Evolutionary conservation across 2,113 vertebrate species (phyloP), one percentile per base, ranked within the genome.

Genomic region (Falco punctatus): DNA sequence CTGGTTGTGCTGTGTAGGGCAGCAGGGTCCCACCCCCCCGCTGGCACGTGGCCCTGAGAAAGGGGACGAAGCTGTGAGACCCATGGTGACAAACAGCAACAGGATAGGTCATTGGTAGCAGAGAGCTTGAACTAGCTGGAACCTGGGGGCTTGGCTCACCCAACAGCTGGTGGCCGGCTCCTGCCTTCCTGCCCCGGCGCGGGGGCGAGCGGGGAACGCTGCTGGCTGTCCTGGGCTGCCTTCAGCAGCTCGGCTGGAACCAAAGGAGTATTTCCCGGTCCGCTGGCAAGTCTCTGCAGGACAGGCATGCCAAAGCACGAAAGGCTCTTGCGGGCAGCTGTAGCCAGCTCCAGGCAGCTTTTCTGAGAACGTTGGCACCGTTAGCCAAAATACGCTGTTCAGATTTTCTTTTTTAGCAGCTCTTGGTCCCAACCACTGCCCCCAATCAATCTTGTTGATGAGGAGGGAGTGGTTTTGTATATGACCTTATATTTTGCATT

Each of bases 121-220:
- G 35, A 6, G 33, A 5, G 22, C 40, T 27, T 20, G 18, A 42
- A 48, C 0, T 44, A 6, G 28, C 30, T 62, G 40, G 32, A 46
- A 9, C 3, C 0, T 14, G 64, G 38, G 33, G 38, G 35, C 35
- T 80, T 26, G 0, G 0, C 18, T 35, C 28, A 13, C 58, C 4
- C 12, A 9, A 1, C 24, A 38, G 57, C 28, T 65, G 24, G 3
- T 6, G 67, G 30, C 14, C 49, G 15, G 27, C 69, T 71, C 32
- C 57, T 49, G 32, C 6, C 55, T 22, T 61, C 59, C 42, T 26
- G 59, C 28, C 9, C 30, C 4, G 38, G 10, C 12, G 13, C 11
- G 24, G 26, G 26, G 35, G 15, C 2, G 40, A 9, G 15, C 2
- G 2, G 42, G 70, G 52, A 59, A 44, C 42, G 13, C 51, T 18